Percentiles rank a stretch among this genome's conserved stretches.
These are phyloP conservation scores for Magallana gigas DNA, from an alignment of 1,140 invertebrate species.

Conservation along the genomic window DNA sequence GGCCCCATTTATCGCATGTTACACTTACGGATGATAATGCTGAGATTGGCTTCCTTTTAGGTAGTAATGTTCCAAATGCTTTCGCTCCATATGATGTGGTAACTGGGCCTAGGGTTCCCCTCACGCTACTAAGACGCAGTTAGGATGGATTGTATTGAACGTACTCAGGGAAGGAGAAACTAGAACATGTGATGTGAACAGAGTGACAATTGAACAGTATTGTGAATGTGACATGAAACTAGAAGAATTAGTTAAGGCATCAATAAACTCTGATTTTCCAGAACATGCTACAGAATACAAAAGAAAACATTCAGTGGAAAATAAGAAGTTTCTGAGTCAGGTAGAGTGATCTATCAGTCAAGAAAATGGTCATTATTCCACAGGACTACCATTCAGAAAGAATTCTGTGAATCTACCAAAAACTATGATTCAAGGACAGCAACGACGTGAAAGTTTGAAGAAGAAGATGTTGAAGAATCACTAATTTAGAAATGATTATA, in stretches of 20 bases:
- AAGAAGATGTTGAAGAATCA: constrained; percentile 42
- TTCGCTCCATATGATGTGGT: constrained; percentile 46
- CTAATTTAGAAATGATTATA: constrained; percentile 52
- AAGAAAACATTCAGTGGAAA: constrained; percentile 43
- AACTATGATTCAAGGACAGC: constrained; percentile 29
- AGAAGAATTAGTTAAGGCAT: constrained; percentile 46
- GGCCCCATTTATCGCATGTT: constrained; percentile 44
- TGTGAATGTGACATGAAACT: constrained; percentile 41
- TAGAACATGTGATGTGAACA: constrained; percentile 28
- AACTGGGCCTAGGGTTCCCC: constrained; percentile 50
- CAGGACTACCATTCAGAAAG: constrained; percentile 44
- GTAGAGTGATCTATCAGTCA: constrained; percentile 39
- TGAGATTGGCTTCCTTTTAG: constrained; percentile 50
- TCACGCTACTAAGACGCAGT: constrained; percentile 51
- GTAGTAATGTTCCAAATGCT: constrained; percentile 54
- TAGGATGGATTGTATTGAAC: constrained; percentile 55
- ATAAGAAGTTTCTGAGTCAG: constrained; percentile 47
- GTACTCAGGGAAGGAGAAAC: background rate
- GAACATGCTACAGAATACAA: constrained; percentile 45
- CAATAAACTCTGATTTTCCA: constrained; percentile 54
- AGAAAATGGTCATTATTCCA: constrained; percentile 14
- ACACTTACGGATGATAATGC: constrained; percentile 27
- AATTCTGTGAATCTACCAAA: constrained; percentile 28
- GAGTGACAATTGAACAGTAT: constrained; percentile 26
- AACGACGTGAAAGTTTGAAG: constrained; percentile 35